Evolutionary conservation across 92 coral and sea anemone genomes (phyloP), one percentile per base, ranked within the genome.

Genomic region (Epizoanthus illoricatus): DNA sequence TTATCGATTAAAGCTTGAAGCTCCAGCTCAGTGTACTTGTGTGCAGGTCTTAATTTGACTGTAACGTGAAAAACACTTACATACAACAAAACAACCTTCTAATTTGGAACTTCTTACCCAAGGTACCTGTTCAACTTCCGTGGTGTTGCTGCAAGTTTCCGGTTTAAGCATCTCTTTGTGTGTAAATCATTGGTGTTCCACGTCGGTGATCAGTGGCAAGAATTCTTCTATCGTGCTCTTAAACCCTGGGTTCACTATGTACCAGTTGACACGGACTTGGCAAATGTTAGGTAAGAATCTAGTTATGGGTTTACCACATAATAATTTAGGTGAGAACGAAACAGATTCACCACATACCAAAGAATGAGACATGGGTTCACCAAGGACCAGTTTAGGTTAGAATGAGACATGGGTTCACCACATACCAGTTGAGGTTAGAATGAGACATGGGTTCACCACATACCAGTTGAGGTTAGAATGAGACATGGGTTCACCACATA

Each of bases 121-220:
- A 97, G 99, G 85, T 97, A 94, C 52, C 87, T 97, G 75, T 97
- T 97, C 84, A 97, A 97, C 79, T 97, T 97, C 82, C 97, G 99
- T 42, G 99, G 99, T 4, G 99, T 97, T 49, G 99, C 99, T 24
- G 99, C 99, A 17, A 97, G 99, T 89, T 97, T 97, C 73, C 95
- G 99, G n/a, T 92, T 81, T 85, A 97, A 97, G 86, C 99, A 97
- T 81, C 91, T 97, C 2, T 97, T 97, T 68, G 74, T 97, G 57
- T 97, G 99, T 81, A 94, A 94, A 79, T 93, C 99, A 5, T 78
- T 94, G 79, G 99, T 97, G 36, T 97, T 97, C 76, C 99, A 97
- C 59, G 99, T 97, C 10, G 99, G 99, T 3, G 92, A 91, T 20
- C 97, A 94, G 69, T 97, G 99, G 99, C 88, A 87, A 55, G 99